Conservation (phyloP, 2,888 invertebrate genomes). For the Hyposoter dolosus region DNA sequence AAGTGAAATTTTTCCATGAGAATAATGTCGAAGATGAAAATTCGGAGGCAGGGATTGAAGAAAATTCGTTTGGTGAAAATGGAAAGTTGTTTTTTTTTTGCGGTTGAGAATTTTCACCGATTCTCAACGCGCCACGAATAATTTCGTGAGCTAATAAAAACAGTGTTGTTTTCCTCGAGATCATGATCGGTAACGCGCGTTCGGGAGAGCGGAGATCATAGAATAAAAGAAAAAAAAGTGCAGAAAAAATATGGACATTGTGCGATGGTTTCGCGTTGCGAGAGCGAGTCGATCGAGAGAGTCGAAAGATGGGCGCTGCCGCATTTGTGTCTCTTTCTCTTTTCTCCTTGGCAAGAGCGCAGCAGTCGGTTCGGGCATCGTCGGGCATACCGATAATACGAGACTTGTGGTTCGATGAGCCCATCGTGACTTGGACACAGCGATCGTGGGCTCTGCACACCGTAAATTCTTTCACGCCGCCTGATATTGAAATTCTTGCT, state of each 20-base stretch:
- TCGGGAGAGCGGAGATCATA: neutral
- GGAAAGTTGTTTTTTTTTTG: constrained; percentile 5
- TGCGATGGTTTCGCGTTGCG: constrained; percentile 2
- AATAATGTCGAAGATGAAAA: neutral
- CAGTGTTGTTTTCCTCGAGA: neutral
- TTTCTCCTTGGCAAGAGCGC: constrained; percentile 57
- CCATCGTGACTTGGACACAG: constrained; percentile 34
- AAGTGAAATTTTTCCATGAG: neutral
- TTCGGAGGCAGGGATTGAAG: neutral
- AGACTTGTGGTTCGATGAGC: constrained; percentile 40
- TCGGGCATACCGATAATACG: constrained; percentile 39
- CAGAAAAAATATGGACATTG: constrained; percentile 2
- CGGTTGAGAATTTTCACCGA: neutral
- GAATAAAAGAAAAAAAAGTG: constrained; percentile 3
- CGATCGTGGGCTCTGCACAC: constrained; percentile 15
- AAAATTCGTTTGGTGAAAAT: neutral
- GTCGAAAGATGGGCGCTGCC: constrained; percentile 29
- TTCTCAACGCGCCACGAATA: constrained; percentile 12
- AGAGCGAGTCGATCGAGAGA: constrained; percentile 30
- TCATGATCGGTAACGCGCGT: neutral
- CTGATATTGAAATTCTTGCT: neutral
- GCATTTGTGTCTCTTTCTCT: constrained; percentile 60
- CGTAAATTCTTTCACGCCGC: constrained; percentile 38
- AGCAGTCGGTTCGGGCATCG: neutral
- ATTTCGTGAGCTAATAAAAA: neutral